Evolutionary conservation across 2,113 vertebrate genomes (phyloP).

Genomic region (Callipepla californica): DNA sequence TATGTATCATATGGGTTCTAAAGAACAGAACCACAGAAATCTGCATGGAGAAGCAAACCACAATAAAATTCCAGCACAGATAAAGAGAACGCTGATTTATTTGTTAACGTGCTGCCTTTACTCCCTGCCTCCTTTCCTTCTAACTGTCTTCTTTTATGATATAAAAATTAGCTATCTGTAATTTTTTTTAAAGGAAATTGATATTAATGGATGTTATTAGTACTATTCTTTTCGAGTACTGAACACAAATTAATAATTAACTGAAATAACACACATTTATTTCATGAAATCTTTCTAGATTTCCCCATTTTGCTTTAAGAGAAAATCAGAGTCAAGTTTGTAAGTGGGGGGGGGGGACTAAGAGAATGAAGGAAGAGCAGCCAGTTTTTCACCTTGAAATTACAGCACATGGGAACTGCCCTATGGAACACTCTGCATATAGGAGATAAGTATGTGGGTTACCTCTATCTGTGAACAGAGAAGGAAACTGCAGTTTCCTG

Average conservation of each 20-base stretch:
- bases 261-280: neutral
- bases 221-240: neutral
- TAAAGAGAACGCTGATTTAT: neutral
- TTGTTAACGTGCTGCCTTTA: neutral
- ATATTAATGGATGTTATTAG: neutral
- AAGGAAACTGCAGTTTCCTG: neutral
- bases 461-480: neutral
- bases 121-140: neutral
- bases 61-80: neutral
- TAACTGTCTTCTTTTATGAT: neutral
- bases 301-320: neutral
- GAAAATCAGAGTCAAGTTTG: neutral
- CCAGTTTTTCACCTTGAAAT: slow-evolving; percentile 1
- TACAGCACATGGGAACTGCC: neutral
- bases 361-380: neutral
- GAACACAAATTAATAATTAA: neutral
- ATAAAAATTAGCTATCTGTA: neutral
- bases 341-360: neutral
- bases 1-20: neutral
- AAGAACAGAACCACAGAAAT: neutral
- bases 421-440: neutral
- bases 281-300: neutral
- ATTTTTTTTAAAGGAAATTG: neutral
- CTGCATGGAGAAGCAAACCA: neutral
- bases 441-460: neutral